Percentiles rank a stretch among this genome's conserved stretches.
Conservation (phyloP, 2,113 vertebrate genomes). For the Toxostoma redivivum region DNA sequence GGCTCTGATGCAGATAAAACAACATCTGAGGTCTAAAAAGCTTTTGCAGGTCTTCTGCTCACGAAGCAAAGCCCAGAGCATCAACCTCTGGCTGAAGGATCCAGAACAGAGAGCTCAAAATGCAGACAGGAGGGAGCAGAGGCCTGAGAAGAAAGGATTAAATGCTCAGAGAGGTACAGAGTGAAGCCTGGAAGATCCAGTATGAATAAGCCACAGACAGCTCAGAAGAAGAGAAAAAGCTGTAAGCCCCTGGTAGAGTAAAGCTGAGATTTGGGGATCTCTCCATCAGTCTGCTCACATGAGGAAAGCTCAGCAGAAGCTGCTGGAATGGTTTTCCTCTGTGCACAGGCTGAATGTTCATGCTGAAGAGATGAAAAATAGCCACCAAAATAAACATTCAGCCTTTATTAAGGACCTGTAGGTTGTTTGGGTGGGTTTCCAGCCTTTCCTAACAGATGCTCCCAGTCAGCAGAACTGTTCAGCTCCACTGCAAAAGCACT, state of each 20-base stretch:
- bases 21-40: background rate
- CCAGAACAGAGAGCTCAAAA: background rate
- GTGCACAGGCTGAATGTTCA: background rate
- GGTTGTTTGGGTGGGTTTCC: background rate
- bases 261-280: background rate
- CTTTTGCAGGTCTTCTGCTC: background rate
- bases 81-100: constrained; percentile 4
- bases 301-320: background rate
- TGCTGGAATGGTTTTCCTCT: background rate
- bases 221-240: background rate
- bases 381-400: background rate
- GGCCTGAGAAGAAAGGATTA: background rate
- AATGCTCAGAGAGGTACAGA: background rate
- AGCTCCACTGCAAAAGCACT: background rate
- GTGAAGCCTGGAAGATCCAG: background rate
- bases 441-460: background rate
- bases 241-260: background rate
- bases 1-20: background rate
- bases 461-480: background rate
- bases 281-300: background rate
- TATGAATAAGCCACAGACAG: background rate
- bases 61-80: background rate
- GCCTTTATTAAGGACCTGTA: background rate
- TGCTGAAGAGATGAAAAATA: background rate
- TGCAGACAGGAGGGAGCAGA: background rate